phyloP scores from a whole-genome alignment of 2,113 vertebrate genomes.

The Benitochromis conjunctus region DNA sequence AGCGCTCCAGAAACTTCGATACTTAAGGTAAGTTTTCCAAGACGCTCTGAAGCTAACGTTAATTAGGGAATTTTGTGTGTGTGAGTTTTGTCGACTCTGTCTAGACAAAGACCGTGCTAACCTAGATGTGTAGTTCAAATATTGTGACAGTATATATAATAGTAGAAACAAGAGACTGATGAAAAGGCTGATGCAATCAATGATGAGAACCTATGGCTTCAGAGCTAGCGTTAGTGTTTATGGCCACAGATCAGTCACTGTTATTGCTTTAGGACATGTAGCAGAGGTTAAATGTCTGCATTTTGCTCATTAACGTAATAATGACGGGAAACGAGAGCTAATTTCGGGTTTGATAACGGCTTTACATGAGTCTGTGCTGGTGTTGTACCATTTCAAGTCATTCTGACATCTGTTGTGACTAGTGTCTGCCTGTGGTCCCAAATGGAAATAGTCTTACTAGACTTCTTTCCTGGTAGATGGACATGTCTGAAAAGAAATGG shows the following conservation, averaged over 20 bases:
- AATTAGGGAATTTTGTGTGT: not conserved
- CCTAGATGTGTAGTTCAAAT: not conserved
- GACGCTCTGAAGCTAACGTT: not conserved
- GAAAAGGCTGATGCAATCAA: not conserved
- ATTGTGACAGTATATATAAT: not conserved
- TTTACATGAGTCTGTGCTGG: not conserved
- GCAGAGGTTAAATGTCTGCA: not conserved
- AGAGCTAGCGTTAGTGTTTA: not conserved
- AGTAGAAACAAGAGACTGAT: not conserved
- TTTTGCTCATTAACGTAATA: not conserved
- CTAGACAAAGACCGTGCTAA: fast-evolving
- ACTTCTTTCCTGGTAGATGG: not conserved
- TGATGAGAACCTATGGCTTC: not conserved
- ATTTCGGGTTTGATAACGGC: not conserved
- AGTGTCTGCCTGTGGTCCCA: not conserved
- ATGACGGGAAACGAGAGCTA: not conserved
- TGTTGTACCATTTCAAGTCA: fast-evolving
- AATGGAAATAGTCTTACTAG: not conserved
- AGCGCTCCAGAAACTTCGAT: slow-evolving; percentile 56
- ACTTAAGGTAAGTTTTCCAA: slow-evolving; percentile 48
- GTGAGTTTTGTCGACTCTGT: not conserved
- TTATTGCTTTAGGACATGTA: not conserved
- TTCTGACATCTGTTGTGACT: not conserved
- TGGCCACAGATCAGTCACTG: not conserved
- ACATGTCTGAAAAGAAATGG: not conserved